Evolutionary conservation across 2,888 invertebrate species (phyloP).

Genomic region (Xanthorhoe spadicearia): DNA sequence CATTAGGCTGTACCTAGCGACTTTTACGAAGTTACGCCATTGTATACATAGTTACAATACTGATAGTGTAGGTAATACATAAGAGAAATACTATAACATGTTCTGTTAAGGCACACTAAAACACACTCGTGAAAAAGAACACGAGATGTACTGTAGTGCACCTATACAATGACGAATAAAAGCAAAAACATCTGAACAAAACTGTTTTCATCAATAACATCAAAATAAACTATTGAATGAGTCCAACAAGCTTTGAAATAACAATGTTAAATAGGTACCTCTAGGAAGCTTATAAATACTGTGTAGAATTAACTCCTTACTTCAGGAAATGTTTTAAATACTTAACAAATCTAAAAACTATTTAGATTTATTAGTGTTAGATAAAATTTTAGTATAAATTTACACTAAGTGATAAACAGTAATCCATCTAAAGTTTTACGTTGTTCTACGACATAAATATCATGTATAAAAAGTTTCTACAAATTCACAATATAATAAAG

Average conservation of each 20-base stretch:
- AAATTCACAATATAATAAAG: slow-evolving; percentile 72
- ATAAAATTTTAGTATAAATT: slow-evolving; percentile 53
- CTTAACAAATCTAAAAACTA: slow-evolving; percentile 32
- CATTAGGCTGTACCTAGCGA: background rate
- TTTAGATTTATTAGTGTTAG: slow-evolving; percentile 42
- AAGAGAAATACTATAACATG: slow-evolving; percentile 37
- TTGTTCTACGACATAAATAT: slow-evolving; percentile 62
- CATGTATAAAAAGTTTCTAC: slow-evolving; percentile 76
- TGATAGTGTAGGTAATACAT: slow-evolving; percentile 60
- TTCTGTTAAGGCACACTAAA: slow-evolving; percentile 6
- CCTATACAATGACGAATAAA: slow-evolving; percentile 25
- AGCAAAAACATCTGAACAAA: slow-evolving; percentile 38
- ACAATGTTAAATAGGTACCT: slow-evolving; percentile 50
- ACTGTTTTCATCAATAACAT: slow-evolving; percentile 62
- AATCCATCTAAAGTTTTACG: slow-evolving; percentile 58
- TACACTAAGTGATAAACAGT: slow-evolving; percentile 60
- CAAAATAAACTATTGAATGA: slow-evolving; percentile 81
- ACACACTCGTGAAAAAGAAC: background rate
- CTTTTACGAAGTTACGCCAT: slow-evolving; percentile 14
- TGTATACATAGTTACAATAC: slow-evolving; percentile 58
- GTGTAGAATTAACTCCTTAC: slow-evolving; percentile 44
- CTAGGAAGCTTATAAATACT: slow-evolving; percentile 46
- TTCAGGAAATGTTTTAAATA: slow-evolving; percentile 35
- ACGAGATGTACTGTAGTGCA: background rate
- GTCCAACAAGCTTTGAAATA: slow-evolving; percentile 76